Evolutionary conservation across 37 sponge, comb jelly and placozoan genomes (phyloP), one percentile per base, ranked within the genome.

Genomic region (Crambe crambe): DNA sequence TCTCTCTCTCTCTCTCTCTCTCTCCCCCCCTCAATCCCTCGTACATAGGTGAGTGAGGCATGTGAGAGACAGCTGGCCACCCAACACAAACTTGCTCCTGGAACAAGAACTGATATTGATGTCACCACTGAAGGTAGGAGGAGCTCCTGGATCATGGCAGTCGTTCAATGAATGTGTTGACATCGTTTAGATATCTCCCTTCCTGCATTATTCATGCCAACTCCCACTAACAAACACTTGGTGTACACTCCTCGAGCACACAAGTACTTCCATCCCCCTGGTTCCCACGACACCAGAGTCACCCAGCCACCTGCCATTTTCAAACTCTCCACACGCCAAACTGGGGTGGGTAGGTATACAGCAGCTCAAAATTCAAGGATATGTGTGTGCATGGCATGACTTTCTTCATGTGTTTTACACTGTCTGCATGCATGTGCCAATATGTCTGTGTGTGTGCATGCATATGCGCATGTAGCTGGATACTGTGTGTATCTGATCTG

Each of bases 171-270:
- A 61, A 37, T 37, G 12, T 58, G 31, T 37, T 35, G n/a, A 36
- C 17, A 30, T 68, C 72, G 58, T 27, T 29, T 67, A 83, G 70
- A 83, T 41, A 85, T 94, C 34, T 85, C 89, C 36, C 74, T 94
- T 23, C 95, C 95, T 29, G 95, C 95, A 0, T 61, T 94, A 37
- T 91, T 88, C 79, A 83, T 94, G 95, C 95, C 95, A 0, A 90
- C 94, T 17, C 72, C 73, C 5, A 58, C 56, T n/a, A 61, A 72
- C 31, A 80, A 74, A 41, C 68, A 74, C 20, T 74, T 78, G 30
- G 72, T 88, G 21, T 94, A 80, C 80, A 91, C 77, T 12, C 95
- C 95, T 29, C 68, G 89, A 29, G 95, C 95, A 10, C 92, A 91
- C 35, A 42, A 60, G 34, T 94, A 94, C 84, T 94, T 94, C 84